phyloP scores from a whole-genome alignment of 2,888 invertebrate genomes.

The Microctonus aethiopoides region DNA sequence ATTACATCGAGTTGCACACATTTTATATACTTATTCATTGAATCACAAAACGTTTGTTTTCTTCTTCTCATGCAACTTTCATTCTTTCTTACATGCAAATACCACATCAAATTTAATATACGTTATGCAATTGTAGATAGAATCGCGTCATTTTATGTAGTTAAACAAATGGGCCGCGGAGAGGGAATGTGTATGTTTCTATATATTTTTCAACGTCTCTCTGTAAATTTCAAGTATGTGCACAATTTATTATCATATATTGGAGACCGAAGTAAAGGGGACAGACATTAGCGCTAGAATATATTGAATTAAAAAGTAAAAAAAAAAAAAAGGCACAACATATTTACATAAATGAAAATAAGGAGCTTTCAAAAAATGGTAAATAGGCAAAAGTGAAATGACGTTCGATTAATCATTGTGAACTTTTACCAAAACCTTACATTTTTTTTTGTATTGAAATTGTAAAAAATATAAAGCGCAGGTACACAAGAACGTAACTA shows the following conservation, averaged over 20 bases:
- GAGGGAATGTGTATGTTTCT: background rate
- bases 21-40: constrained; percentile 8
- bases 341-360: constrained; percentile 38
- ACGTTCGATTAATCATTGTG: background rate
- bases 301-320: background rate
- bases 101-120: constrained; percentile 7
- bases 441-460: background rate
- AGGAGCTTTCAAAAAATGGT: background rate
- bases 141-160: background rate
- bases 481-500: constrained; percentile 49
- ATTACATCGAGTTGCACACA: constrained; percentile 31
- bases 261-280: background rate
- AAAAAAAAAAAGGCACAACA: constrained; percentile 37
- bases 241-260: constrained; percentile 1
- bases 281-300: background rate
- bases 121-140: constrained; percentile 1
- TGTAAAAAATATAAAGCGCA: constrained; percentile 39
- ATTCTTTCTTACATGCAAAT: constrained; percentile 12
- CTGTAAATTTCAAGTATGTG: background rate
- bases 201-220: background rate
- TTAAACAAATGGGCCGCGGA: background rate
- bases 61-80: constrained; percentile 7
- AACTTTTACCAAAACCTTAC: background rate
- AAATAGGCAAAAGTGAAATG: background rate
- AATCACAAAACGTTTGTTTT: constrained; percentile 18